Percentiles rank a stretch among this genome's conserved stretches.
phyloP scores from a whole-genome alignment of 2,797 vertebrate species.

The Monodelphis domestica region DNA sequence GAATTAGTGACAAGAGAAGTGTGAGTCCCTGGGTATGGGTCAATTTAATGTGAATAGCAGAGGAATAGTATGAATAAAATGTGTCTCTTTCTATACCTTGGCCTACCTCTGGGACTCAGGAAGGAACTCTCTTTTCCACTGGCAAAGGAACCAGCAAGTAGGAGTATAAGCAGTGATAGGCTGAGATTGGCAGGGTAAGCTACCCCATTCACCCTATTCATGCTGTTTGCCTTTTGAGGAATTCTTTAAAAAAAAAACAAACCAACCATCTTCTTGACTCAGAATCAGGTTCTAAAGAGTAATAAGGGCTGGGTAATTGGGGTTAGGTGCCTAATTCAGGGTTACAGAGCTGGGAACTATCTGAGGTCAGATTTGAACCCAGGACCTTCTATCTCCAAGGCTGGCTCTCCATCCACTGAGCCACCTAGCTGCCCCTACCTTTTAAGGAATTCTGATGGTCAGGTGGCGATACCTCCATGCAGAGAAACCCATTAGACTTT shows the following conservation, averaged over 20 bases:
- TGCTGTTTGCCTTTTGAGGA: not conserved
- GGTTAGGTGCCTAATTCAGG: no score
- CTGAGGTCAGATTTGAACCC: no score
- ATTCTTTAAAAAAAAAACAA: no score
- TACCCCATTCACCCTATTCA: not conserved
- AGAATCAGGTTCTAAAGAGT: no score
- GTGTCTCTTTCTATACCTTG: not conserved
- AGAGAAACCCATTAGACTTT: not conserved
- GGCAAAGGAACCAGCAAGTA: not conserved
- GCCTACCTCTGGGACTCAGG: not conserved
- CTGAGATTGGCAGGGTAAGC: not conserved
- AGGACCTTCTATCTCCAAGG: no score
- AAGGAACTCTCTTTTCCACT: not conserved
- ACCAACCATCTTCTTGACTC: no score
- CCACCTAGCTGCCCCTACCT: no score
- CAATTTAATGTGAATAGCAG: not conserved
- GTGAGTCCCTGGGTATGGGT: not conserved
- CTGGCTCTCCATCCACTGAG: no score
- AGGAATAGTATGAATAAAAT: not conserved
- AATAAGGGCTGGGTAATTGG: no score
- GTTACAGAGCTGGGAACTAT: no score
- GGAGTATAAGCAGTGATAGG: not conserved
- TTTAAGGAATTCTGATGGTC: not conserved
- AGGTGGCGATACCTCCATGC: not conserved
- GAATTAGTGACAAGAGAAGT: no score